Evolutionary conservation across 2,888 invertebrate genomes (phyloP).

Genomic region (Rotaria macrura): DNA sequence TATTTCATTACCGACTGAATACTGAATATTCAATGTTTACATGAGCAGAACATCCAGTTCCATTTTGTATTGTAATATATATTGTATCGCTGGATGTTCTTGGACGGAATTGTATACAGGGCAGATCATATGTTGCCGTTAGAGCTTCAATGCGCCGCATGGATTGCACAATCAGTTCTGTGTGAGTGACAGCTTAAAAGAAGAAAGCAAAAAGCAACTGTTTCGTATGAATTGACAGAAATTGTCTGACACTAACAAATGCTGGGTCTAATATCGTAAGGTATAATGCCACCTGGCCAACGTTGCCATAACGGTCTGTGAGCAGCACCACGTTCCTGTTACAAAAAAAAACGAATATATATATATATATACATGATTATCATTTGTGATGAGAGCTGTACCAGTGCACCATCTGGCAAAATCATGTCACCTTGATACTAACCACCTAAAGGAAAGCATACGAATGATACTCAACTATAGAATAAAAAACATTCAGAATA

Average conservation of each 20-base stretch:
- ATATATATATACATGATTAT: too few relatives aligned
- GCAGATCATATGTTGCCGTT: conserved; percentile 51
- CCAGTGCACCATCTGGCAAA: background rate
- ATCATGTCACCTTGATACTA: background rate
- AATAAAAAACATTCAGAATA: too few relatives aligned
- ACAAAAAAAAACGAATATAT: background rate
- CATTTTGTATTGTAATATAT: conserved; percentile 34
- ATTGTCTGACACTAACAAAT: conserved; percentile 19
- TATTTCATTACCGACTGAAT: too few relatives aligned
- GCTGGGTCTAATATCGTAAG: conserved; percentile 37
- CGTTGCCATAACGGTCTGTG: conserved; percentile 10
- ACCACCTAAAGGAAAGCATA: background rate
- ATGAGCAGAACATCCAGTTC: conserved; percentile 28
- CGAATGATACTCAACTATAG: too few relatives aligned
- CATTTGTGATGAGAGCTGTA: too few relatives aligned
- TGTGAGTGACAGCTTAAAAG: conserved; percentile 28
- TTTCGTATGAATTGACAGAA: too few relatives aligned
- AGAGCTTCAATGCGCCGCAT: conserved; percentile 40
- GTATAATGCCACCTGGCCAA: conserved; percentile 40
- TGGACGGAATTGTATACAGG: conserved; percentile 60
- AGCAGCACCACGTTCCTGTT: background rate
- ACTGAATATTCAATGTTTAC: background rate
- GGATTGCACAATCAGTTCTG: conserved; percentile 37
- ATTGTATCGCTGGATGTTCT: conserved; percentile 52
- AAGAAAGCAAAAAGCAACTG: background rate